Evolutionary conservation across 2,888 invertebrate genomes (phyloP).

Genomic region (Eucriotettix oculatus): DNA sequence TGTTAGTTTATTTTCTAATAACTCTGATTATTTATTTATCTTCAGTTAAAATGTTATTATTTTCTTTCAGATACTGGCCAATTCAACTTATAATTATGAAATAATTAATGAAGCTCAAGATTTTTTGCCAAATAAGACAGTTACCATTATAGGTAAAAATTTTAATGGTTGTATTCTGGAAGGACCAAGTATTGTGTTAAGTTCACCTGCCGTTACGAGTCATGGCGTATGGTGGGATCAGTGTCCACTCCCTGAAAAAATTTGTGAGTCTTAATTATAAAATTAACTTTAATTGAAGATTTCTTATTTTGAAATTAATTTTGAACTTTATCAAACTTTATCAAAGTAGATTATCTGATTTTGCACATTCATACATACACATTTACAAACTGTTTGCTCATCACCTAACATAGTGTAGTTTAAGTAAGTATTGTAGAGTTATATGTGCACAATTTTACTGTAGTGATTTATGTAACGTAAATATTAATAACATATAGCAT

Average conservation of each 20-base stretch:
- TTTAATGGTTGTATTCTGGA: constrained; percentile 73
- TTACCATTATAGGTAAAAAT: constrained; percentile 60
- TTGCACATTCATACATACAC: background rate
- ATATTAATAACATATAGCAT: background rate
- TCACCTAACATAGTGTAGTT: too few relatives aligned
- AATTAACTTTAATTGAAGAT: background rate
- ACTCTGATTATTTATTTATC: too few relatives aligned
- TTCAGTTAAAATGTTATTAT: background rate
- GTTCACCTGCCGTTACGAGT: constrained; percentile 40
- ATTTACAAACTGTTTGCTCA: constrained; percentile 2
- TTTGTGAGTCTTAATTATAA: constrained; percentile 36
- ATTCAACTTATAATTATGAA: constrained; percentile 60
- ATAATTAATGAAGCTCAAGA: constrained; percentile 55
- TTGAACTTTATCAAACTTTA: background rate
- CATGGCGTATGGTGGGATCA: constrained; percentile 55
- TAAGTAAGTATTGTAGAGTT: too few relatives aligned
- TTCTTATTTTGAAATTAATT: background rate
- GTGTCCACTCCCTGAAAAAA: constrained; percentile 57
- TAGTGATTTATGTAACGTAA: constrained; percentile 27
- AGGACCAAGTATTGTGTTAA: constrained; percentile 73
- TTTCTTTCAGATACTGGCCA: constrained; percentile 46
- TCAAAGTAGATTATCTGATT: too few relatives aligned
- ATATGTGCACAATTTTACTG: too few relatives aligned
- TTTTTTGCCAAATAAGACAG: constrained; percentile 29
- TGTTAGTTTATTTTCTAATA: too few relatives aligned